Evolutionary conservation across 37 sponge, comb jelly and placozoan species (phyloP), one percentile per base, ranked within the genome.

Genomic region (Bolinopsis microptera): DNA sequence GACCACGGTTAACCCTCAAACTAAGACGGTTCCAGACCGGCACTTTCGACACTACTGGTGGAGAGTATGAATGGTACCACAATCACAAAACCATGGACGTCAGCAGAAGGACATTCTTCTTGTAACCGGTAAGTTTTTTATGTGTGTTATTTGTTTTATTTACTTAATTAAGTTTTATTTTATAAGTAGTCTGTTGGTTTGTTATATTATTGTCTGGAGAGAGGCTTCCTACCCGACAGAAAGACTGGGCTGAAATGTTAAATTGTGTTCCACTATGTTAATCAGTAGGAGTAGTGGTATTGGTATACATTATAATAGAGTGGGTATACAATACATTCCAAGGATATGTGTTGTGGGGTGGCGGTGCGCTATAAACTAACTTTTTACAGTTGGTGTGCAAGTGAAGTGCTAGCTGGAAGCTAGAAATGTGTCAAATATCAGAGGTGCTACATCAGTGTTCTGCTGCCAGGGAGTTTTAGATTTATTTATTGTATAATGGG

Each of bases 1-100:
- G 99, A 1, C 99, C 99, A 31, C 68, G 99, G 69, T 95, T 99
- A 76, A 99, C 99, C 67, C 94, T 99, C 48, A 99, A 96, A 72
- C 83, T 97, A 38, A n/a, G 96, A 24, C 94, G 96, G 83, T 37
- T 99, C n/a, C 97, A 99, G 38, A 95, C 95, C 37, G 97, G 97
- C 68, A 97, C 97, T 18, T 99, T 99, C 90, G 97, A 99, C 68
- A 94, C 95, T 35, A 96, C 95, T 80, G 95, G 74, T 69, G 97
- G 97, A 39, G 96, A 99, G 69, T 99, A 97, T 93, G 94, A 95
- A 27, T 99, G 99, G 99, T 77, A 95, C 0, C 94, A 97, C 93
- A 97, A 97, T 30, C 94, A 68, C 70, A 93, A 93, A 76, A 83
- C 31, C 25, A 83, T 76, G 92, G 90, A 86, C 61, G 90, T 86